Conservation (phyloP, 2,888 invertebrate species). For the Drosophila barbarae region DNA sequence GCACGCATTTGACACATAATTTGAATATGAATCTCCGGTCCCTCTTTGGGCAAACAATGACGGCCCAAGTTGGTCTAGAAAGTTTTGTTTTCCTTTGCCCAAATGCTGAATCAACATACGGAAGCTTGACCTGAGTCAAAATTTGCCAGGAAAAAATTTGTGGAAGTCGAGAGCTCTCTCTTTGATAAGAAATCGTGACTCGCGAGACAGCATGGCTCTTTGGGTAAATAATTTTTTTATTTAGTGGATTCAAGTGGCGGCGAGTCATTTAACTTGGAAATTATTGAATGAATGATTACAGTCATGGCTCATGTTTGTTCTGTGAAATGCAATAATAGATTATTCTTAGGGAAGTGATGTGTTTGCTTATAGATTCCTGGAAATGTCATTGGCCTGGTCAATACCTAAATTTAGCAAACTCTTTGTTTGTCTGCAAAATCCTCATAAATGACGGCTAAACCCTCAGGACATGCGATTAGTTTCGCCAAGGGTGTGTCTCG, state of each 20-base stretch:
- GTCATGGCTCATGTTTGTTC: slow-evolving; percentile 8
- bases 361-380: slow-evolving; percentile 3
- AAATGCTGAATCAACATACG: slow-evolving; percentile 27
- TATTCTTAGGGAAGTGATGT: slow-evolving; percentile 15
- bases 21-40: slow-evolving; percentile 28
- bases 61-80: slow-evolving; percentile 39
- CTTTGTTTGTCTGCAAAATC: slow-evolving; percentile 39
- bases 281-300: slow-evolving; percentile 5
- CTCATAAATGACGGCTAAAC: slow-evolving; percentile 3
- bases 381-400: slow-evolving; percentile 44
- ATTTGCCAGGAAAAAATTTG: slow-evolving; percentile 13
- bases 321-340: slow-evolving; percentile 14
- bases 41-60: slow-evolving; percentile 28
- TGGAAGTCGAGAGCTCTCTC: slow-evolving; percentile 13
- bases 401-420: slow-evolving; percentile 10
- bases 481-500: slow-evolving; percentile 13
- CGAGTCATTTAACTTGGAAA: slow-evolving; percentile 33
- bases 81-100: slow-evolving; percentile 33
- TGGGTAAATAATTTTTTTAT: slow-evolving; percentile 13
- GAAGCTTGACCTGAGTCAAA: slow-evolving; percentile 43
- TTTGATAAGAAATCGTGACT: slow-evolving; percentile 50
- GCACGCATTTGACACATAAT: slow-evolving; percentile 50
- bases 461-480: slow-evolving; percentile 23
- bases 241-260: slow-evolving; percentile 16
- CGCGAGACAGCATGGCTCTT: slow-evolving; percentile 50